Evolutionary conservation across 2,797 vertebrate species (phyloP).

Genomic region (Eidolon dupreanum): DNA sequence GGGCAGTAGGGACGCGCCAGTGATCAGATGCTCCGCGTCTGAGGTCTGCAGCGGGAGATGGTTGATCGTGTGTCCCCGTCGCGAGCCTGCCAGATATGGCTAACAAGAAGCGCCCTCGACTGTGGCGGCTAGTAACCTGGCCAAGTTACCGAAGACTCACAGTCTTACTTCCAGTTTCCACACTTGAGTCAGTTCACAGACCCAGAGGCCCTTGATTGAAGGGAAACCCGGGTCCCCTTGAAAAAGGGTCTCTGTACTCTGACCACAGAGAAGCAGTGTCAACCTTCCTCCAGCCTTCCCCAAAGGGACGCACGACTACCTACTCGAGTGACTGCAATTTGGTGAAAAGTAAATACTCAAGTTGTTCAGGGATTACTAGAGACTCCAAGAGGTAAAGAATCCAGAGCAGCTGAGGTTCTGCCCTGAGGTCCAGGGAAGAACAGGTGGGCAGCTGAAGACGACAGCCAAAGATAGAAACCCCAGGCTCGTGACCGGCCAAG

Average conservation of each 20-base stretch:
- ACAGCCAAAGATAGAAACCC: accelerated
- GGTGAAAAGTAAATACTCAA: background rate
- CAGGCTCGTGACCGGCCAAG: accelerated
- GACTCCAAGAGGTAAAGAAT: background rate
- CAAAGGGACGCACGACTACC: background rate
- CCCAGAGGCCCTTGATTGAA: background rate
- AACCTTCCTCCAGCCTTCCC: background rate
- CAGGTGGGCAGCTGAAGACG: background rate
- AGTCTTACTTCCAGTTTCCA: background rate
- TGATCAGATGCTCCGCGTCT: background rate
- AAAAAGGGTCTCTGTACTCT: background rate
- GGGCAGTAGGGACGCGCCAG: accelerated
- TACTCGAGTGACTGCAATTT: background rate
- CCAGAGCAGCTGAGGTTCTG: background rate
- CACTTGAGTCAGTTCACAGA: background rate
- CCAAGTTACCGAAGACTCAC: background rate
- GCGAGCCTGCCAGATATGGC: background rate
- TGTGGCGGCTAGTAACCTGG: background rate
- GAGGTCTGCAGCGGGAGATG: background rate
- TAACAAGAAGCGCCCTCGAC: background rate
- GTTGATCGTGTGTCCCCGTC: accelerated
- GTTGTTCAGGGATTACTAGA: background rate
- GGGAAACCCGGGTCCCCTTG: background rate
- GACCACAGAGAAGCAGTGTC: background rate
- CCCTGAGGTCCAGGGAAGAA: background rate